These are phyloP conservation scores for Phacellophora camtschatica DNA, from an alignment of 30 jellyfish, hydroid and myxozoan genomes.

Conservation along the genomic window DNA sequence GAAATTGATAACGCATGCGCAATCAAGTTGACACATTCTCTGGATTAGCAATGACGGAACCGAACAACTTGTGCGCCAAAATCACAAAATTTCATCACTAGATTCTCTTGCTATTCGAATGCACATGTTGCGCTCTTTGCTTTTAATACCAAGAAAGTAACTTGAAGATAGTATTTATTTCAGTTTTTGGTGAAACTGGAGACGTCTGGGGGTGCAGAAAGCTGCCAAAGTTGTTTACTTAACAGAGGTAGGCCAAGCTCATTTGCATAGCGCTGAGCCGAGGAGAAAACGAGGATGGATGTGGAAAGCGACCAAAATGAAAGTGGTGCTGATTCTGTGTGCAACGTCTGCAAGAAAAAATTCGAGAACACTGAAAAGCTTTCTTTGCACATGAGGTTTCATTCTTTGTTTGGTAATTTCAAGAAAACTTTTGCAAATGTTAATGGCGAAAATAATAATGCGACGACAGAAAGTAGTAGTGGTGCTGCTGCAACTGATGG, in stretches of 20 bases:
- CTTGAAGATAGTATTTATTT: no score
- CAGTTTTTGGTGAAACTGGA: no score
- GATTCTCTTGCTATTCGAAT: no score
- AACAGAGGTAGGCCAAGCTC: neutral
- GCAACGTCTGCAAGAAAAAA: constrained; percentile 51
- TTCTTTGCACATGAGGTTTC: constrained; percentile 61
- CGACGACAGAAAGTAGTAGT: neutral
- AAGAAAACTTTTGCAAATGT: constrained; percentile 18
- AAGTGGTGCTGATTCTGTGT: neutral
- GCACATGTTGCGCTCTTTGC: no score
- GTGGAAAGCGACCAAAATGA: neutral
- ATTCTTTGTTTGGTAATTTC: constrained; percentile 57
- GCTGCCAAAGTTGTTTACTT: neutral
- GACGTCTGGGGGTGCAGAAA: no score
- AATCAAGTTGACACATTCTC: neutral
- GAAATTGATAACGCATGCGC: constrained; percentile 32
- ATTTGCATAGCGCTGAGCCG: constrained; percentile 29
- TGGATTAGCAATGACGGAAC: neutral
- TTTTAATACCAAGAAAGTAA: no score
- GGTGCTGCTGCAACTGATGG: no score
- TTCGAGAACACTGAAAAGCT: constrained; percentile 41
- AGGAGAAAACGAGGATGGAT: constrained; percentile 4
- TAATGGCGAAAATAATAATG: neutral
- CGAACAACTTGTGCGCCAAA: no score
- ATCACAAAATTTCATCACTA: no score